These are phyloP conservation scores for Onchidella celtica DNA, from an alignment of 2,888 invertebrate species.

Conservation along the genomic window DNA sequence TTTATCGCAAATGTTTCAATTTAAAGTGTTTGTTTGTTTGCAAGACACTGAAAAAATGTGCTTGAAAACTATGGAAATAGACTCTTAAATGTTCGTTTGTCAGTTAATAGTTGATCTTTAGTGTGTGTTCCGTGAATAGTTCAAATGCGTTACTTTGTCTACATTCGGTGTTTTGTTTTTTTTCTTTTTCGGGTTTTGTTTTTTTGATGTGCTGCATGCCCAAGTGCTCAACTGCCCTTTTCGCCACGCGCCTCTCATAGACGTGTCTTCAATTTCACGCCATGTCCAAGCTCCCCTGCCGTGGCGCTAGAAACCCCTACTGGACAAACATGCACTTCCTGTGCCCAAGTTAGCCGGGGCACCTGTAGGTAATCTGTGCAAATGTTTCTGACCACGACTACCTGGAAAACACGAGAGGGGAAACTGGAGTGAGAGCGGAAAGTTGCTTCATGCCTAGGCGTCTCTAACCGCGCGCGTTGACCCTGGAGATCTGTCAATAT, in stretches of 20 bases:
- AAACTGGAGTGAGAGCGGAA: not conserved
- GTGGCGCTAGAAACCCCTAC: not conserved
- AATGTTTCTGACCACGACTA: not conserved
- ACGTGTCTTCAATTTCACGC: not conserved
- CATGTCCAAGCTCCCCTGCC: not conserved
- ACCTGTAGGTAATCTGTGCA: not conserved
- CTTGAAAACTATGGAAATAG: too few species aligned
- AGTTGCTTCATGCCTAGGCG: not conserved
- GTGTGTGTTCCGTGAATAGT: too few species aligned
- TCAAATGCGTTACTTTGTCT: too few species aligned
- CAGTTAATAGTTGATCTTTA: too few species aligned
- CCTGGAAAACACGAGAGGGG: not conserved
- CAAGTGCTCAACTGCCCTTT: not conserved
- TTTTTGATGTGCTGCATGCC: not conserved
- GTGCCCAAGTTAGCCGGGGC: not conserved
- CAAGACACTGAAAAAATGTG: too few species aligned
- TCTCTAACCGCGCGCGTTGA: not conserved
- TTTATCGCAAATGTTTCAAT: too few species aligned
- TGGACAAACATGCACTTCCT: not conserved
- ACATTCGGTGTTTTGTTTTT: too few species aligned
- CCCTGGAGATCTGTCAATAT: not conserved
- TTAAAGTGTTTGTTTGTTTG: too few species aligned
- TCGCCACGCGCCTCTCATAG: not conserved
- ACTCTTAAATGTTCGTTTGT: too few species aligned
- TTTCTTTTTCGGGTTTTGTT: too few species aligned